These are phyloP conservation scores for Lepidurus couesii DNA, from an alignment of 1,140 invertebrate genomes.

Conservation along the genomic window DNA sequence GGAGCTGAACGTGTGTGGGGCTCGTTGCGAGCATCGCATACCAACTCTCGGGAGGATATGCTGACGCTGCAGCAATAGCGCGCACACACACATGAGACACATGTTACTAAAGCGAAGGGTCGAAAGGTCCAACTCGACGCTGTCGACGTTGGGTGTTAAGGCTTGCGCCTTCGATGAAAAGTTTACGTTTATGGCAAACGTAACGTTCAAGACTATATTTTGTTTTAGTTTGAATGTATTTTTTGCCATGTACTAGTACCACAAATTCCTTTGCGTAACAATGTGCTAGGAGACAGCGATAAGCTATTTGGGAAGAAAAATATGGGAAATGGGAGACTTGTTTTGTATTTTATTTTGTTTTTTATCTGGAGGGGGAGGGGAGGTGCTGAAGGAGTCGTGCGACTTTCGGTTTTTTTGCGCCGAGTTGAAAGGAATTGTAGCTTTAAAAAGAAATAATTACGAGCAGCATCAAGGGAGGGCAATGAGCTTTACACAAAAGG, in stretches of 20 bases:
- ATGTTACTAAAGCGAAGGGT: too few relatives aligned
- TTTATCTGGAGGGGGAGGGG: not conserved
- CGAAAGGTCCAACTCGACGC: too few relatives aligned
- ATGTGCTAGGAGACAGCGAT: too few relatives aligned
- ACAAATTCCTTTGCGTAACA: too few relatives aligned
- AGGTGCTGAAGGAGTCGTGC: not conserved
- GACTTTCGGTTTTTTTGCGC: not conserved
- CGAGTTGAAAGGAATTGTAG: not conserved
- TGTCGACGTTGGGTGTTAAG: too few relatives aligned
- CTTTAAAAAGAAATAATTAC: conserved; percentile 10
- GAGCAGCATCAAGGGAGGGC: not conserved
- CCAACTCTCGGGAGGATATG: conserved; percentile 13
- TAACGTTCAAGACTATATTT: too few relatives aligned
- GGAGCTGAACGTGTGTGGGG: conserved; percentile 11
- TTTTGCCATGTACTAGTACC: too few relatives aligned
- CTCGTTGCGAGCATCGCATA: not conserved
- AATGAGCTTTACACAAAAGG: conserved; percentile 1
- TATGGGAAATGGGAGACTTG: too few relatives aligned
- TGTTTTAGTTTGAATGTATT: too few relatives aligned
- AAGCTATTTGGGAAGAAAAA: too few relatives aligned
- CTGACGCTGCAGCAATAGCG: not conserved
- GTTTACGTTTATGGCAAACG: too few relatives aligned
- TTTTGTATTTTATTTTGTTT: not conserved
- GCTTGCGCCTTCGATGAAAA: too few relatives aligned
- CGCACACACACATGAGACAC: not conserved